Evolutionary conservation across 2,113 vertebrate genomes (phyloP).

Genomic region (Labeo rohita): DNA sequence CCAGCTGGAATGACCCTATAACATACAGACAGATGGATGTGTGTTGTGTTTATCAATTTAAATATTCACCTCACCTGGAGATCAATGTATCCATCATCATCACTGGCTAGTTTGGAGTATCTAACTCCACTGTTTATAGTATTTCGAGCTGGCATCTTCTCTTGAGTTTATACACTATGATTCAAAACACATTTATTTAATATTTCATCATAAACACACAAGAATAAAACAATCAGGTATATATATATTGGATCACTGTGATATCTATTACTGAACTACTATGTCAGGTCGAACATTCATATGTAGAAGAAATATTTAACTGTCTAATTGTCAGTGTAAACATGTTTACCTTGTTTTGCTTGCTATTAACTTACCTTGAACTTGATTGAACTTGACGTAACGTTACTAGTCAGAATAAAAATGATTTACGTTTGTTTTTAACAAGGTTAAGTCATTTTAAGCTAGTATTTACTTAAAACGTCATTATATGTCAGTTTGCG

Average conservation of each 20-base stretch:
- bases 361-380: not conserved
- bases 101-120: conserved; percentile 89
- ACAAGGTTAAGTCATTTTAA: not conserved
- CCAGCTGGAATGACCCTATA: no score
- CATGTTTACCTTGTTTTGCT: not conserved
- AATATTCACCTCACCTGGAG: conserved; percentile 82
- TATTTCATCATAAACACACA: not conserved
- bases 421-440: not conserved
- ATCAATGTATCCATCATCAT: conserved; percentile 95
- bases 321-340: not conserved
- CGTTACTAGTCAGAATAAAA: not conserved
- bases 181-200: not conserved
- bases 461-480: not conserved
- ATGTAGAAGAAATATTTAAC: not conserved
- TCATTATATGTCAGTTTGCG: not conserved
- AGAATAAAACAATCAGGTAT: not conserved
- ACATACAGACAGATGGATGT: no score
- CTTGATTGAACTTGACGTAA: not conserved
- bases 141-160: conserved; percentile 86
- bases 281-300: not conserved
- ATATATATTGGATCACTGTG: no score
- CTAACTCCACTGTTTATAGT: conserved; percentile 81
- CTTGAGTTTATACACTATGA: not conserved
- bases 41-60: no score
- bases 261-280: not conserved